Percentiles rank a stretch among this genome's conserved stretches.
Conservation (phyloP, 2,797 vertebrate genomes). For the Hydrophis major region DNA sequence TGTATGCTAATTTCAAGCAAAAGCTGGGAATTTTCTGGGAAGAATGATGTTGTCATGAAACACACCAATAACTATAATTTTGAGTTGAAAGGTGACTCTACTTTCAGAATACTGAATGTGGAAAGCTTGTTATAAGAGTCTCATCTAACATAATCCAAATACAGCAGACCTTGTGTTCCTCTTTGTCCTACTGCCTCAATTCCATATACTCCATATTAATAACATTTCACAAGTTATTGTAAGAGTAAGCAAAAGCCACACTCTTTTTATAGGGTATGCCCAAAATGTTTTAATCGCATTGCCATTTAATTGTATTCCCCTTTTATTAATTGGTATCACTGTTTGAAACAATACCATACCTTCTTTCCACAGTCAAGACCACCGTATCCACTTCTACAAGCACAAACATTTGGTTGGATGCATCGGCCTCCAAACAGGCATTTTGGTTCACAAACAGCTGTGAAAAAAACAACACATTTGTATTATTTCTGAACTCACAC, state of each 20-base stretch:
- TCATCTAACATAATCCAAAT: constrained; percentile 9
- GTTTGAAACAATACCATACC: constrained; percentile 43
- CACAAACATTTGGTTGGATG: constrained; percentile 50
- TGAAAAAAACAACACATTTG: constrained; percentile 4
- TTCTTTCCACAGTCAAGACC: constrained; percentile 64
- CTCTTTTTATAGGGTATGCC: constrained; percentile 7
- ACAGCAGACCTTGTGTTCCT: constrained; percentile 6
- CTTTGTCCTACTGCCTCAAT: constrained; percentile 16
- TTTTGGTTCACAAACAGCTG: constrained; percentile 67
- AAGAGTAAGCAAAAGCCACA: constrained; percentile 3
- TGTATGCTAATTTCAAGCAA: constrained; percentile 44
- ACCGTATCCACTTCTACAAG: constrained; percentile 38
- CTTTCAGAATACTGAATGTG: constrained; percentile 40
- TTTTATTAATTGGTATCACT: background rate
- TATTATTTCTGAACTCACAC: background rate
- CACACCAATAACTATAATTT: constrained; percentile 54
- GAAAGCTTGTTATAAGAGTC: constrained; percentile 28
- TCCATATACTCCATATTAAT: background rate
- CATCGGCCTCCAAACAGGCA: constrained; percentile 72
- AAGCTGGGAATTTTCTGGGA: constrained; percentile 32
- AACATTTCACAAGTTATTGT: background rate
- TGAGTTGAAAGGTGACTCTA: constrained; percentile 50
- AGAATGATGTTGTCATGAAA: constrained; percentile 50
- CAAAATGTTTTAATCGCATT: constrained; percentile 20
- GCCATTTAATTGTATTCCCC: constrained; percentile 17